Base-by-base conservation (phyloP, 1,140 invertebrate species). In the Leptinotarsa texana region DNA sequence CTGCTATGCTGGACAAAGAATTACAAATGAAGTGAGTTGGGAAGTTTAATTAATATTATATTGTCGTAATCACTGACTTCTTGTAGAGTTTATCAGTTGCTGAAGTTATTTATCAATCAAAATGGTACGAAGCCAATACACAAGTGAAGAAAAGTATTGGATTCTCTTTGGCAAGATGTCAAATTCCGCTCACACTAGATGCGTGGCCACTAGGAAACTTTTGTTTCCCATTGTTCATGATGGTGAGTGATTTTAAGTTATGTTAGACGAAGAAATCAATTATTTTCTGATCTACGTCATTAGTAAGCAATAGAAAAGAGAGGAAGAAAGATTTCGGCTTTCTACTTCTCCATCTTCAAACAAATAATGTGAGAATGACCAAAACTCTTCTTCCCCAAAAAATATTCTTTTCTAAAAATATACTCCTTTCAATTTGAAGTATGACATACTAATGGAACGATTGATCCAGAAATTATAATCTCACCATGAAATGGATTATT, bases 11-110 rank as follows among this genome's bases (percentile, higher is more conserved):
- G 69, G 69, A 17, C 69, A 72, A 13, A 72, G 69, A 42, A n/a
- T 72, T 21, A 47, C n/a, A 18, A 27, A 72, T 33, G 69, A 72
- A 48, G 69, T 72, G 51, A 72, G 68, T 69, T 42, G n/a, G 3
- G 13, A 21, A 65, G 21, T 6, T 65, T n/a, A n/a, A 8, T 18
- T 4, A 8, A 3, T 57, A 4, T n/a, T 57, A 17, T 15, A 15
- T 57, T 57, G 17, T 17, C 2, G 13, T 18, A 57, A 17, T 57
- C 51, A 57, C 3, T 3, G 6, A 57, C 3, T 24, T 22, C 11
- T 69, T 69, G 21, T 69, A 69, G 67, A 69, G 67, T 33, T 49
- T 69, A 47, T 69, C 67, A 69, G 3, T 69, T 18, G 67, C 21
- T 1, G 67, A 69, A 4, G 42, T 13, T 13, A 21, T 69, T 42